phyloP scores from a whole-genome alignment of 1,140 invertebrate species.

The Hypothenemus hampei region DNA sequence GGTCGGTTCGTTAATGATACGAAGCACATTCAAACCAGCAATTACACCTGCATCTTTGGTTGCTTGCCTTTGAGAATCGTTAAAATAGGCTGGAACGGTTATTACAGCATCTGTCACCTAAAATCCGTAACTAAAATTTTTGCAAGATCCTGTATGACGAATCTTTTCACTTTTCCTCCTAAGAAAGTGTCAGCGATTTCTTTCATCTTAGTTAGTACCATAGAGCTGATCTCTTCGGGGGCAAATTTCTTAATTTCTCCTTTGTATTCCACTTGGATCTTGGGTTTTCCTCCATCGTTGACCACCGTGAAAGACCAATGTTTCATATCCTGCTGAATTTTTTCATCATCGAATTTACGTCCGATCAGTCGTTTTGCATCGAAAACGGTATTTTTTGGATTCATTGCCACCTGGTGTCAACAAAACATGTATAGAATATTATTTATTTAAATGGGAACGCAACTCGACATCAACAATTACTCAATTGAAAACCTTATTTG shows the following conservation, averaged over 20 bases:
- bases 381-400: conserved; percentile 82
- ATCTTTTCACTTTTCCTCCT: conserved; percentile 48
- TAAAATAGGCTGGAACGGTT: conserved; percentile 58
- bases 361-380: conserved; percentile 60
- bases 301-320: conserved; percentile 76
- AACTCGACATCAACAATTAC: too few relatives aligned
- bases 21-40: conserved; percentile 71
- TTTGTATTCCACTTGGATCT: conserved; percentile 72
- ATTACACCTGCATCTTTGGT: conserved; percentile 64
- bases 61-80: conserved; percentile 44
- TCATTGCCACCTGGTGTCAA: conserved; percentile 52
- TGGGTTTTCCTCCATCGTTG: conserved; percentile 66
- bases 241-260: conserved; percentile 69
- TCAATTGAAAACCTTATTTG: too few relatives aligned
- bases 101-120: conserved; percentile 57
- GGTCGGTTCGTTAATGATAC: conserved; percentile 79
- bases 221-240: conserved; percentile 79
- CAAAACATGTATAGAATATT: too few relatives aligned
- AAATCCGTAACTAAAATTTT: background rate
- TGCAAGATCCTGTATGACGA: background rate
- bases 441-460: too few relatives aligned
- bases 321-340: conserved; percentile 70
- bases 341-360: conserved; percentile 60
- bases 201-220: conserved; percentile 60
- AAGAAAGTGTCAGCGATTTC: conserved; percentile 57